Evolutionary conservation across 2,888 invertebrate species (phyloP), one percentile per base, ranked within the genome.

Genomic region (Petrophora chlorosata): DNA sequence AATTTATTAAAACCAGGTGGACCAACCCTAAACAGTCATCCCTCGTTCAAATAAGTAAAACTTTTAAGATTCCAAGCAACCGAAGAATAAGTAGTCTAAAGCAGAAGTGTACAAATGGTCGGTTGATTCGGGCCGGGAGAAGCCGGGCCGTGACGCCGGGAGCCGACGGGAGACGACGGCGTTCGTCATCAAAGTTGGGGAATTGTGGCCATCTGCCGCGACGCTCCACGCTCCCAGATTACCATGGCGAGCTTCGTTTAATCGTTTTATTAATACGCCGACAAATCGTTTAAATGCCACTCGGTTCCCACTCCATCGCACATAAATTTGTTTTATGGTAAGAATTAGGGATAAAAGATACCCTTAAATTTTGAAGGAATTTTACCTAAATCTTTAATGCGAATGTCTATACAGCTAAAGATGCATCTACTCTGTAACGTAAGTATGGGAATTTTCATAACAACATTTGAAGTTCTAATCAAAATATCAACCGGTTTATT

Each of bases 201-300:
- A 81, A 87, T 88, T 83, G 89, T 81, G 83, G 80, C 81, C 89
- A 89, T 87, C 87, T 88, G 88, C 79, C 76, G 76, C 83, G 77
- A 74, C 82, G 82, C 81, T 84, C 82, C 64, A 71, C 82, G 82
- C 82, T 85, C 83, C 63, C 88, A 82, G 89, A 90, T 90, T 89
- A 89, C 87, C 83, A 77, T 73, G 72, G 79, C 76, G 82, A 85
- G 87, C 82, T 87, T 86, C 82, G 79, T 87, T 89, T 88, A 90
- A 90, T 90, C 89, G 89, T 89, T 89, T 88, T 88, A 89, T 88
- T 89, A 88, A 89, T 88, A 88, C 88, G 84, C 85, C 86, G 83
- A 79, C 85, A 86, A 87, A 89, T 88, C 86, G 85, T 82, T 87
- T 88, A 79, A 83, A 79, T 79, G 81, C 76, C 74, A 75, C 76